A percentile compares a stretch with the other conserved stretches of the same genome.
Conservation (phyloP, 2,888 invertebrate genomes). For the Perizoma affinitatum region DNA sequence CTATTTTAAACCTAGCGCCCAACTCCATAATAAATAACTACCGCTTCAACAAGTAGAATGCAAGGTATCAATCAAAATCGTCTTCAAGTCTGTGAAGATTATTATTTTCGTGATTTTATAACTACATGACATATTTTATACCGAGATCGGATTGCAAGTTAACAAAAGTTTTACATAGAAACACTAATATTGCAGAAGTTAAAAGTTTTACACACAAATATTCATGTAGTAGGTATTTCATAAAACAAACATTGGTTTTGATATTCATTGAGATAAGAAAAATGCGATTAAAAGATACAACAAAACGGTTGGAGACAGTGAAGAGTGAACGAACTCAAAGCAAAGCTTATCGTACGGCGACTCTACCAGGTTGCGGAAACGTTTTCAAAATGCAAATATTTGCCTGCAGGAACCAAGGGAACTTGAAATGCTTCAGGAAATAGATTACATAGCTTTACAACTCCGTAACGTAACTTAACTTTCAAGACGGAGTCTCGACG, state of each 20-base stretch:
- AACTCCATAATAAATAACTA: too few relatives aligned
- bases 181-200: background rate
- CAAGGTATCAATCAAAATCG: constrained; percentile 2
- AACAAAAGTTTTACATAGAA: background rate
- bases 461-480: constrained; percentile 11
- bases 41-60: constrained; percentile 30
- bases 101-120: constrained; percentile 38
- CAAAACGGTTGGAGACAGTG: constrained; percentile 36
- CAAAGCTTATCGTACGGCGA: constrained; percentile 61
- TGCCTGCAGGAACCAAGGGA: constrained; percentile 31
- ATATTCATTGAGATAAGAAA: constrained; percentile 39
- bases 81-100: constrained; percentile 31
- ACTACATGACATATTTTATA: constrained; percentile 23
- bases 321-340: constrained; percentile 63
- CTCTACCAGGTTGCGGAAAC: constrained; percentile 50
- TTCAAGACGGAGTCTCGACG: constrained; percentile 9
- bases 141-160: constrained; percentile 9
- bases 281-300: constrained; percentile 40
- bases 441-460: constrained; percentile 18
- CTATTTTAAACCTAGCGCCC: too few relatives aligned
- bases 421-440: constrained; percentile 32
- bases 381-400: constrained; percentile 50
- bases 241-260: constrained; percentile 21
- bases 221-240: constrained; percentile 5
- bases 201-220: background rate